These are phyloP conservation scores for Apogon talboti DNA, from an alignment of 2,797 vertebrate species.

Conservation along the genomic window DNA sequence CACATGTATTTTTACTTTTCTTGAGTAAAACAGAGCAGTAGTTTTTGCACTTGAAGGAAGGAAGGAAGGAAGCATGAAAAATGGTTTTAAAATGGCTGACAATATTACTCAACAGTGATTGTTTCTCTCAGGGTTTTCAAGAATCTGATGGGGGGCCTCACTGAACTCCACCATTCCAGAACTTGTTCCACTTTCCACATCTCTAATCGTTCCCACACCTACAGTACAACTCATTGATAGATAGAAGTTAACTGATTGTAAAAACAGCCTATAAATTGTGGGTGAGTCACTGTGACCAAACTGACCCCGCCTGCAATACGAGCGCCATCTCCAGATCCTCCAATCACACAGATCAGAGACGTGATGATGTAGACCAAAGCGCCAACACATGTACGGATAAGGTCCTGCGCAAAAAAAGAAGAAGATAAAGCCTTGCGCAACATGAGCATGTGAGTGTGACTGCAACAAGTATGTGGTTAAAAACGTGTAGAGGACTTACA, in stretches of 20 bases:
- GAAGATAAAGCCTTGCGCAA: conserved; percentile 2
- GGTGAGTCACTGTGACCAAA: conserved; percentile 5
- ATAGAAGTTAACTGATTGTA: not conserved
- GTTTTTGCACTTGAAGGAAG: too few species aligned
- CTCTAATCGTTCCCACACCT: not conserved
- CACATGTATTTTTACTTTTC: too few species aligned
- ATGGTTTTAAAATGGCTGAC: not conserved
- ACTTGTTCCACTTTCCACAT: not conserved
- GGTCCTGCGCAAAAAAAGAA: conserved; percentile 67
- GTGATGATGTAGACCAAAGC: conserved; percentile 78
- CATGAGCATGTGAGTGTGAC: not conserved
- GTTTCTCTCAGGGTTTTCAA: not conserved
- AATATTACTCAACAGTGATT: not conserved
- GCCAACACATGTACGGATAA: conserved; percentile 75
- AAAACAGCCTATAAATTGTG: conserved; percentile 18
- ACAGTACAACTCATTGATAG: not conserved
- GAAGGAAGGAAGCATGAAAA: too few species aligned
- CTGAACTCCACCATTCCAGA: too few species aligned
- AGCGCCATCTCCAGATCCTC: conserved; percentile 69
- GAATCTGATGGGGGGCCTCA: not conserved
- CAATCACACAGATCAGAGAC: conserved; percentile 78
- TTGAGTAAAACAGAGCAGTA: too few species aligned
- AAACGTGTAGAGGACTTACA: conserved; percentile 77
- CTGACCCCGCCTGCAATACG: conserved; percentile 83
- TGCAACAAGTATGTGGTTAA: not conserved